These are phyloP conservation scores for Callosobruchus maculatus DNA, from an alignment of 2,888 invertebrate genomes.

Conservation along the genomic window DNA sequence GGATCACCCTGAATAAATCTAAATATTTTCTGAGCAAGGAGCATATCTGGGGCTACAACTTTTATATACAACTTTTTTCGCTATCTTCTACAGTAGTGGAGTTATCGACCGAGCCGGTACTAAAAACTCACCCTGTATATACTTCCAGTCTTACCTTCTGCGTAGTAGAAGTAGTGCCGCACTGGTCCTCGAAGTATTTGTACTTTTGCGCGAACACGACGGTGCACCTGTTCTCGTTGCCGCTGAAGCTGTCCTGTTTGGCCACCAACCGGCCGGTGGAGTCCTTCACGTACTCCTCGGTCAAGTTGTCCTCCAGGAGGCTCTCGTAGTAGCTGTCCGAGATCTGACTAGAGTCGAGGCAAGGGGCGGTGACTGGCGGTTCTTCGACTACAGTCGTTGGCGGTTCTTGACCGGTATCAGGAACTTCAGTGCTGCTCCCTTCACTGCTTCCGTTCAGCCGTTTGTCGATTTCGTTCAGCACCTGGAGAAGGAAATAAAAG, in stretches of 20 bases:
- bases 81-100: too few relatives aligned
- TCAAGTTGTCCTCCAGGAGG: constrained; percentile 42
- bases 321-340: constrained; percentile 45
- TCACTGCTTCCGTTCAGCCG: background rate
- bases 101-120: too few relatives aligned
- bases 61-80: too few relatives aligned
- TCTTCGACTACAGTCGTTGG: constrained; percentile 18
- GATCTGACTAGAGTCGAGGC: constrained; percentile 40
- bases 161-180: too few relatives aligned
- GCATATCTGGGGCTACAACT: too few relatives aligned
- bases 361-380: constrained; percentile 2
- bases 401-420: background rate
- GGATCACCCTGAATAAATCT: too few relatives aligned
- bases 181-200: constrained; percentile 4
- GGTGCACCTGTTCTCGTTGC: constrained; percentile 17
- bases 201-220: constrained; percentile 12
- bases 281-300: constrained; percentile 40
- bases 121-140: too few relatives aligned
- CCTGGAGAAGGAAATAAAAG: background rate
- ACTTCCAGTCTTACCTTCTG: background rate
- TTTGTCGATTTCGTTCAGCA: constrained; percentile 1
- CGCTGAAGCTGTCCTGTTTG: constrained; percentile 38
- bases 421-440: constrained; percentile 1
- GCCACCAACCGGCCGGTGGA: constrained; percentile 34
- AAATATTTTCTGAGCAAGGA: too few relatives aligned